phyloP scores from a whole-genome alignment of 1,140 invertebrate genomes.

The Rhyacophila brunnea region DNA sequence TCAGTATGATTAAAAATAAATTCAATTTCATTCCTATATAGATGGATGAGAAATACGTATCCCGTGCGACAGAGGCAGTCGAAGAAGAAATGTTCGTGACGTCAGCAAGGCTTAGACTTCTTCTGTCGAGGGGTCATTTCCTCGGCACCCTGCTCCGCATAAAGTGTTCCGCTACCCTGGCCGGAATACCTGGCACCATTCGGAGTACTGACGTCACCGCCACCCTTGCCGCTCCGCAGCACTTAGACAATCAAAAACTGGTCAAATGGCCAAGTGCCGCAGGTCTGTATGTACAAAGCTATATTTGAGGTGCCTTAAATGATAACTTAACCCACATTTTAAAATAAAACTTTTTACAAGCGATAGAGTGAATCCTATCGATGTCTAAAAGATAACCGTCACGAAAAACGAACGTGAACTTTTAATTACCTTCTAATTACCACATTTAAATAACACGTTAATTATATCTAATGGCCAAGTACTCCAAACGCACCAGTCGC shows the following conservation, averaged over 20 bases:
- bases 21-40: too few species aligned
- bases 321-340: too few species aligned
- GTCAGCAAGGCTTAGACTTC: conserved; percentile 4
- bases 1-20: too few species aligned
- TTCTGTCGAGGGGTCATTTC: conserved; percentile 22
- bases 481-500: too few species aligned
- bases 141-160: conserved; percentile 23
- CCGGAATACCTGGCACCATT: conserved; percentile 9
- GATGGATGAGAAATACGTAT: conserved; percentile 19
- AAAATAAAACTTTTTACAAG: too few species aligned
- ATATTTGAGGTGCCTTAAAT: too few species aligned
- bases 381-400: too few species aligned
- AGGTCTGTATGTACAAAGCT: conserved; percentile 1
- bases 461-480: too few species aligned
- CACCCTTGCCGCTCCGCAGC: conserved; percentile 23
- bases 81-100: conserved; percentile 18
- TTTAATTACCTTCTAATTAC: too few species aligned
- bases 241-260: conserved; percentile 26
- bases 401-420: too few species aligned
- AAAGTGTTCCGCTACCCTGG: conserved; percentile 13
- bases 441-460: too few species aligned
- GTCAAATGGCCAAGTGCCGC: conserved; percentile 22
- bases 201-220: conserved; percentile 19
- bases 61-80: conserved; percentile 1
- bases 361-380: too few species aligned